phyloP scores from a whole-genome alignment of 2,113 vertebrate species.

The Neodon shergylaensis region DNA sequence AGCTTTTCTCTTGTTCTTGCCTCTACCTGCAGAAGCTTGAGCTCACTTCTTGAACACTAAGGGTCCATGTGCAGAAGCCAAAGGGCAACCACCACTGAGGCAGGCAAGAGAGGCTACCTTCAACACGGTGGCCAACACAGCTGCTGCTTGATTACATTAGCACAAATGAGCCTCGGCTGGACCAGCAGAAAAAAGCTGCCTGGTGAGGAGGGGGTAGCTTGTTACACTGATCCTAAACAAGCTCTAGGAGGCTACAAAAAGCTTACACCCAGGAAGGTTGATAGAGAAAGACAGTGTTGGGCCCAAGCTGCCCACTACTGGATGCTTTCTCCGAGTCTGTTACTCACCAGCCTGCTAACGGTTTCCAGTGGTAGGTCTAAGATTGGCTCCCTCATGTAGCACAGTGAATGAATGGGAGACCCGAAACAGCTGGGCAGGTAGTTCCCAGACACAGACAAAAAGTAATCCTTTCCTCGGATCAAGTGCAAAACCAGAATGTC shows the following conservation, averaged over 20 bases:
- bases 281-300: neutral
- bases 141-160: neutral
- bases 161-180: neutral
- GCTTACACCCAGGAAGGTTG: neutral
- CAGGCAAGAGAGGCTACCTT: neutral
- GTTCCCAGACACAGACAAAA: constrained; percentile 93
- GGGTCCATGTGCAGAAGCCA: neutral
- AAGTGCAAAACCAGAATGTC: constrained; percentile 97
- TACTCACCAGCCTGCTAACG: constrained; percentile 90
- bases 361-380: constrained; percentile 90
- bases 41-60: neutral
- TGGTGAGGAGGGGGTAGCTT: neutral
- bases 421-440: constrained; percentile 97
- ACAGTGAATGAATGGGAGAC: constrained; percentile 90
- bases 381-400: constrained; percentile 93
- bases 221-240: neutral
- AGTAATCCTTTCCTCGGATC: constrained; percentile 95
- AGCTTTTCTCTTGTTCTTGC: neutral
- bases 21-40: neutral
- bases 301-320: neutral
- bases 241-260: neutral
- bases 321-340: neutral
- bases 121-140: neutral
- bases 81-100: neutral
- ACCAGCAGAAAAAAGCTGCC: constrained; percentile 1